phyloP scores from a whole-genome alignment of 2,888 invertebrate genomes.

The Reticulitermes lucifugus region DNA sequence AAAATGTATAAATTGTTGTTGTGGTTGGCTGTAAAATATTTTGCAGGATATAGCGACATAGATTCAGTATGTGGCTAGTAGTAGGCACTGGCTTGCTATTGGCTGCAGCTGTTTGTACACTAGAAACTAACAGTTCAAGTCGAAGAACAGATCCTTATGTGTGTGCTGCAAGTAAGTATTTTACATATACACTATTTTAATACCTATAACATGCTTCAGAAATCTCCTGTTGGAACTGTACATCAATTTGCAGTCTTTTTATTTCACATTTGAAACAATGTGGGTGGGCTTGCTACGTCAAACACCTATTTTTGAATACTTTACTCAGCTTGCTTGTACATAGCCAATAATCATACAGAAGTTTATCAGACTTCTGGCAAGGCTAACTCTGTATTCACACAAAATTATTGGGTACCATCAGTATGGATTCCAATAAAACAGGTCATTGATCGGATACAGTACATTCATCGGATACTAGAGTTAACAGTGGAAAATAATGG shows the following conservation, averaged over 20 bases:
- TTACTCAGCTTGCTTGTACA: too few relatives aligned
- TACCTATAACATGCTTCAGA: not conserved
- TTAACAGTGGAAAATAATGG: too few relatives aligned
- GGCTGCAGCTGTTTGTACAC: not conserved
- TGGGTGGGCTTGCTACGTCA: not conserved
- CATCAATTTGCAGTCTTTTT: not conserved
- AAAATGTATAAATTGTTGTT: not conserved
- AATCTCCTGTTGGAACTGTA: not conserved
- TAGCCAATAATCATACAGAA: too few relatives aligned
- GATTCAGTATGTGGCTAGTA: not conserved
- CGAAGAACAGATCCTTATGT: constrained; percentile 1
- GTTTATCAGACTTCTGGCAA: too few relatives aligned
- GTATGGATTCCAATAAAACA: too few relatives aligned
- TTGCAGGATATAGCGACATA: not conserved
- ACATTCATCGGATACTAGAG: too few relatives aligned
- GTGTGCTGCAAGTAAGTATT: constrained; percentile 4
- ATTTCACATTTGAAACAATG: not conserved
- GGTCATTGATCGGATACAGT: too few relatives aligned
- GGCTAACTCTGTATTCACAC: too few relatives aligned
- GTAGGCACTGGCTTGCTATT: constrained; percentile 3
- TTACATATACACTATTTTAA: not conserved
- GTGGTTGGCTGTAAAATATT: not conserved
- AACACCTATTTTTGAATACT: not conserved
- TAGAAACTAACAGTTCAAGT: not conserved
- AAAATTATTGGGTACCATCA: too few relatives aligned